A percentile compares a stretch with the other conserved stretches of the same genome.
Evolutionary conservation across 1,140 invertebrate species (phyloP).

Genomic region (Papilio polyxenes): DNA sequence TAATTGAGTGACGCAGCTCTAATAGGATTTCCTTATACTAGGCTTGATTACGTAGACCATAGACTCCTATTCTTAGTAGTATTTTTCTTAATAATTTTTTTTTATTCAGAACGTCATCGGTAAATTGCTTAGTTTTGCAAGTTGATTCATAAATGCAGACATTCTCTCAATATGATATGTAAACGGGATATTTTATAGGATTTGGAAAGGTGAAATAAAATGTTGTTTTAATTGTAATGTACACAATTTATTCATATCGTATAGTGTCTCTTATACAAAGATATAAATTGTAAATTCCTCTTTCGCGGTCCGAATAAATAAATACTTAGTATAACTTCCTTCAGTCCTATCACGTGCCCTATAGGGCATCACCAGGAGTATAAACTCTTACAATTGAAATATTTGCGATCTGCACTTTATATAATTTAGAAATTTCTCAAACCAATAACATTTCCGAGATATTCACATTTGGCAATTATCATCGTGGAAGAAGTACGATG

Average conservation of each 20-base stretch:
- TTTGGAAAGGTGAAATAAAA: slow-evolving; percentile 62
- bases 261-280: slow-evolving; percentile 80
- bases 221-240: slow-evolving; percentile 72
- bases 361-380: slow-evolving; percentile 68
- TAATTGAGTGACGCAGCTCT: too few species aligned
- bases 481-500: slow-evolving; percentile 9
- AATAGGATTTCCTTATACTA: too few species aligned
- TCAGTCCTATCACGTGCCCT: slow-evolving; percentile 76
- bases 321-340: slow-evolving; percentile 75
- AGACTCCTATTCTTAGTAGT: too few species aligned
- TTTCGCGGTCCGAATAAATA: slow-evolving; percentile 78
- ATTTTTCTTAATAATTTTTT: too few species aligned
- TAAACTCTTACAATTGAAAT: slow-evolving; percentile 64
- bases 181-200: neutral
- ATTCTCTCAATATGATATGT: too few species aligned
- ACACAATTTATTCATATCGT: slow-evolving; percentile 81
- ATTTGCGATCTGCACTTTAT: slow-evolving; percentile 65
- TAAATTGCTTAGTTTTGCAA: too few species aligned
- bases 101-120: too few species aligned
- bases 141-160: too few species aligned
- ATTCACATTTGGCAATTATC: slow-evolving; percentile 24
- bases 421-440: slow-evolving; percentile 53
- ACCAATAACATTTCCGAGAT: slow-evolving; percentile 48
- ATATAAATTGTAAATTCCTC: slow-evolving; percentile 80
- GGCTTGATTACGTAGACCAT: too few species aligned